phyloP scores from a whole-genome alignment of 1,140 invertebrate species.

The Euwallacea fornicatus region DNA sequence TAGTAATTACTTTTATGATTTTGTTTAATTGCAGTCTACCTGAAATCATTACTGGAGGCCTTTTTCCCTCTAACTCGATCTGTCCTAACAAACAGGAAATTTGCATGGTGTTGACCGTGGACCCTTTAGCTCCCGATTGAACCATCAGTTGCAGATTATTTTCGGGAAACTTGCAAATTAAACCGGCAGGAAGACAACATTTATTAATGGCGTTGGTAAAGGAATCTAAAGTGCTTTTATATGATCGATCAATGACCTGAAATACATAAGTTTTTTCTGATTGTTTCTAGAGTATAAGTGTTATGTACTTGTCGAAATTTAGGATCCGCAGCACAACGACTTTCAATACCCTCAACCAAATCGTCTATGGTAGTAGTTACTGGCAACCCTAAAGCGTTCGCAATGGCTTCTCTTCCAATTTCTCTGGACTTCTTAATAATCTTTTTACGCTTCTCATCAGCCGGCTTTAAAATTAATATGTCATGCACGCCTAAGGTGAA shows the following conservation, averaged over 20 bases:
- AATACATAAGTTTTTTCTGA: too few relatives aligned
- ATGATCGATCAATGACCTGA: conserved; percentile 75
- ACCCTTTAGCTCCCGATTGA: conserved; percentile 97
- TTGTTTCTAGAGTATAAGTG: neutral
- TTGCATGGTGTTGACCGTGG: conserved; percentile 94
- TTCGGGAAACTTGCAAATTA: conserved; percentile 85
- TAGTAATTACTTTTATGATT: neutral
- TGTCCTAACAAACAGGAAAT: conserved; percentile 96
- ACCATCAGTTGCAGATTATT: conserved; percentile 99
- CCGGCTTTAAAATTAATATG: conserved; percentile 78
- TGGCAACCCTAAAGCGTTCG: conserved; percentile 71
- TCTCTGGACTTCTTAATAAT: conserved; percentile 69
- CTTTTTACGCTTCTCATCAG: conserved; percentile 71
- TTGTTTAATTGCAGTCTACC: conserved; percentile 56
- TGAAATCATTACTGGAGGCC: conserved; percentile 92
- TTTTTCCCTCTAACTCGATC: conserved; percentile 97
- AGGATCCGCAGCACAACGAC: conserved; percentile 71
- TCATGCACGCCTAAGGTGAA: conserved; percentile 96
- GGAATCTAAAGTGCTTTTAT: conserved; percentile 80
- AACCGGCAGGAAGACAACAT: conserved; percentile 78
- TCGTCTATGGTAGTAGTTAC: conserved; percentile 57
- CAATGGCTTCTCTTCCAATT: conserved; percentile 63
- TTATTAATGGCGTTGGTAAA: conserved; percentile 91
- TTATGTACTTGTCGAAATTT: conserved; percentile 71
- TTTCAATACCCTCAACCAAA: conserved; percentile 69